Evolutionary conservation across 2,797 vertebrate genomes (phyloP).

Genomic region (Meda fulgida): DNA sequence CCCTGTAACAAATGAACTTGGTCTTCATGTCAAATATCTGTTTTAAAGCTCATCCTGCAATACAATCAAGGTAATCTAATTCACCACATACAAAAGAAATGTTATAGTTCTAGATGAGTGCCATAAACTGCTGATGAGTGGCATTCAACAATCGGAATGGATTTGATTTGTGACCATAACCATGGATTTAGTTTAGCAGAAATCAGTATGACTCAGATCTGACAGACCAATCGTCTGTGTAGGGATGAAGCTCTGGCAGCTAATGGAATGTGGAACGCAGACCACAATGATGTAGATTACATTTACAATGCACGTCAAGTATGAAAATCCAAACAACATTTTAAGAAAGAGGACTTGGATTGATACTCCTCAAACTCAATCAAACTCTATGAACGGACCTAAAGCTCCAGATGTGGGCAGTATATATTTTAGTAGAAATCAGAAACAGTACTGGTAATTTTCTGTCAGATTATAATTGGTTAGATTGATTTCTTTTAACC

Average conservation of each 20-base stretch:
- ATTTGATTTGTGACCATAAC: conserved; percentile 33
- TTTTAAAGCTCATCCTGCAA: conserved; percentile 18
- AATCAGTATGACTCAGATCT: conserved; percentile 33
- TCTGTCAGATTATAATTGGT: neutral
- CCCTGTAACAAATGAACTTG: neutral
- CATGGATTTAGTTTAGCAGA: conserved; percentile 29
- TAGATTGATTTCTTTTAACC: neutral
- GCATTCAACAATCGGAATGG: neutral
- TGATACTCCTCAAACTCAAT: neutral
- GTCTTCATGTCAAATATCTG: neutral
- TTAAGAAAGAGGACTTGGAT: neutral
- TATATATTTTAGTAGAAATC: neutral
- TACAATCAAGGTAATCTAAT: conserved; percentile 19
- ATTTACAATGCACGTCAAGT: neutral
- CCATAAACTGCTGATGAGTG: neutral
- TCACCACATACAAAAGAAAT: conserved; percentile 1
- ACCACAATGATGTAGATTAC: neutral
- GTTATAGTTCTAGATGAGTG: neutral
- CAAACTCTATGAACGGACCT: neutral
- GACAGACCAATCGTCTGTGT: conserved; percentile 2
- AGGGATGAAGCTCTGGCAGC: neutral
- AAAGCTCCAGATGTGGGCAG: neutral
- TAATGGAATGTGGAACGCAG: neutral
- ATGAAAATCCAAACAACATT: neutral
- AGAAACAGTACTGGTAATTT: neutral